Conservation (phyloP, 2,113 vertebrate genomes). For the Seriola aureovittata region DNA sequence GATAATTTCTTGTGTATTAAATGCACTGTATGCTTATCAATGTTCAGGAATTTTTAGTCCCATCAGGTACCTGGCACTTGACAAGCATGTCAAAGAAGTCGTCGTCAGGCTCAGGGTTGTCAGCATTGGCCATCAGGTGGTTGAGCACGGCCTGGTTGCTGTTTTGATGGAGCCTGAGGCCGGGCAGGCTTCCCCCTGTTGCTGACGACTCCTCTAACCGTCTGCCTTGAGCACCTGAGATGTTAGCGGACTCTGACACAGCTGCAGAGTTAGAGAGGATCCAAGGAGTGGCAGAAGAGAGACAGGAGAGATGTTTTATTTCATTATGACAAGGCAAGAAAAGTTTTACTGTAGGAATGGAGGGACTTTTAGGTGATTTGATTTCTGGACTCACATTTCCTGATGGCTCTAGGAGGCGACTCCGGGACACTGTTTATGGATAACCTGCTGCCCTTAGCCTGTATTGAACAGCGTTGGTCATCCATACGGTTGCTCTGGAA, state of each 20-base stretch:
- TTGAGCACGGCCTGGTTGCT: constrained; percentile 83
- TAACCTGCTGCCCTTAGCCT: constrained; percentile 82
- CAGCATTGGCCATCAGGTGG: constrained; percentile 86
- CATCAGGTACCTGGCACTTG: constrained; percentile 89
- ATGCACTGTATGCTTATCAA: not conserved
- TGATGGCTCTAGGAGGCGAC: constrained; percentile 82
- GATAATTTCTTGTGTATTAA: not conserved
- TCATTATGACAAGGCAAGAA: not conserved
- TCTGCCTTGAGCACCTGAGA: constrained; percentile 88
- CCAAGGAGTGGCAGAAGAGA: not conserved
- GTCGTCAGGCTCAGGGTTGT: constrained; percentile 88
- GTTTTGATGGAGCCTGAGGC: constrained; percentile 86
- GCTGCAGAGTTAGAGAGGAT: constrained; percentile 74
- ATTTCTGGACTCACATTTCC: constrained; percentile 85
- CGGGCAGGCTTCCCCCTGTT: constrained; percentile 85
- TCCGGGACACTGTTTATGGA: constrained; percentile 71
- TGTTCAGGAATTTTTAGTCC: not conserved
- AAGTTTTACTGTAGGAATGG: too few species aligned
- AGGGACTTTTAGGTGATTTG: not conserved
- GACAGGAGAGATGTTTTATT: not conserved
- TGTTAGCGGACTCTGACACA: constrained; percentile 81
- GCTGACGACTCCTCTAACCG: constrained; percentile 89
- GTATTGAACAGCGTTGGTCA: constrained; percentile 92
- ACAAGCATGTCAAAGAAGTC: constrained; percentile 95
- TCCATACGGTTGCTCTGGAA: constrained; percentile 99